phyloP scores from a whole-genome alignment of 2,888 invertebrate species.

The Criorhina ranunculi region DNA sequence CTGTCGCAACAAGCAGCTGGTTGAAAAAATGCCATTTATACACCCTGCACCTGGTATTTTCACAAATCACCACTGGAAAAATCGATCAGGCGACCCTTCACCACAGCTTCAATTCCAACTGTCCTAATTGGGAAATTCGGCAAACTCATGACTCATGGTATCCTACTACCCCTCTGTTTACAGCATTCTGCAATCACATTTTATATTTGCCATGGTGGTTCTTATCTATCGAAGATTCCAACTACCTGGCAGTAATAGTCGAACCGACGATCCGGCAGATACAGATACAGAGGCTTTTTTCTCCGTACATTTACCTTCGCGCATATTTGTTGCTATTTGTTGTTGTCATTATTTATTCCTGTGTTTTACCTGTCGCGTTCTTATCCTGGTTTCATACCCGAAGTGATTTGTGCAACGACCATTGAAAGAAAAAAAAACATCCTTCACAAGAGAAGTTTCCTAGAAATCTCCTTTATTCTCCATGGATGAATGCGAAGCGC shows the following conservation, averaged over 20 bases:
- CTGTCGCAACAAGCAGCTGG: too few relatives aligned
- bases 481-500: slow-evolving; percentile 68
- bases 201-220: slow-evolving; percentile 27
- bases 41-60: slow-evolving; percentile 28
- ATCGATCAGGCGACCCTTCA: slow-evolving; percentile 11
- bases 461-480: slow-evolving; percentile 59
- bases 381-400: slow-evolving; percentile 62
- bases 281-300: slow-evolving; percentile 27
- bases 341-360: slow-evolving; percentile 57
- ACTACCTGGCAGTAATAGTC: slow-evolving; percentile 72
- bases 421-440: slow-evolving; percentile 47
- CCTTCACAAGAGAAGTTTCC: slow-evolving; percentile 50
- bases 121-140: neutral
- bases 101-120: slow-evolving; percentile 5
- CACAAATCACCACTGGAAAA: neutral
- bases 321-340: slow-evolving; percentile 72
- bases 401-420: slow-evolving; percentile 64
- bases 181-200: slow-evolving; percentile 61
- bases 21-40: neutral
- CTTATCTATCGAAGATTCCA: slow-evolving; percentile 65
- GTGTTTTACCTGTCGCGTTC: slow-evolving; percentile 70
- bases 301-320: slow-evolving; percentile 60
- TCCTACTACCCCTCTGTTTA: slow-evolving; percentile 36
- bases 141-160: neutral
- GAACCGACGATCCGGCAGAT: slow-evolving; percentile 67